Conservation (phyloP, 2,797 vertebrate genomes). For the Emydoidea blandingii region DNA sequence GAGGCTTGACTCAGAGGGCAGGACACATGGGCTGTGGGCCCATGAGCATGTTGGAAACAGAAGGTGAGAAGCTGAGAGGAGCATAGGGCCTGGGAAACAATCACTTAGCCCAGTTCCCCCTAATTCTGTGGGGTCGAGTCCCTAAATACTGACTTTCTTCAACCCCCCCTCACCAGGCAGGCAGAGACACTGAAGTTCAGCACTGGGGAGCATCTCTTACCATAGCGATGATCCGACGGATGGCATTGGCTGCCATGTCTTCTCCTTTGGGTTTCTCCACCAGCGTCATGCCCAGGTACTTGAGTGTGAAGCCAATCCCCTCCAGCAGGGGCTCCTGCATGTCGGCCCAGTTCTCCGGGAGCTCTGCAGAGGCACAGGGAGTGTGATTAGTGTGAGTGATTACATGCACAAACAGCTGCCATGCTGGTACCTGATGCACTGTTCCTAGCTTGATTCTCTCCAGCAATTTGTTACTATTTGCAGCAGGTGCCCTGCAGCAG, state of each 20-base stretch:
- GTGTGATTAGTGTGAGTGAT: neutral
- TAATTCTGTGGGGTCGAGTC: neutral
- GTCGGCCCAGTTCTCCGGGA: conserved; percentile 92
- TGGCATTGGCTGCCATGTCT: conserved; percentile 92
- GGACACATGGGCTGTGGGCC: neutral
- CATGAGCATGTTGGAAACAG: neutral
- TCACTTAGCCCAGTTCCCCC: rapidly evolving
- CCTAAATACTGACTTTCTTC: neutral
- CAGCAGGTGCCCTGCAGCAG: neutral
- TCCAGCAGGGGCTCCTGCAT: conserved; percentile 92
- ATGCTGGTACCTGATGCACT: neutral
- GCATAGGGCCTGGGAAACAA: neutral
- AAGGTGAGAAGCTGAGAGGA: neutral
- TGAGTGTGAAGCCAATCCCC: conserved; percentile 92
- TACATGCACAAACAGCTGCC: neutral
- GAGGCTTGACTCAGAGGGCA: neutral
- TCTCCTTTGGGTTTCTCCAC: conserved; percentile 94
- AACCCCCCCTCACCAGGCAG: neutral
- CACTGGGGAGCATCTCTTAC: conserved; percentile 76
- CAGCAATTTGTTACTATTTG: neutral
- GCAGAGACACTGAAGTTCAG: neutral
- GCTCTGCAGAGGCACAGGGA: conserved; percentile 76
- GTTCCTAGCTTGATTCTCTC: neutral
- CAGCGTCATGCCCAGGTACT: conserved; percentile 94
- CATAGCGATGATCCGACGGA: conserved; percentile 89